phyloP scores from a whole-genome alignment of 2,113 vertebrate genomes.

The Stigmatopora argus region DNA sequence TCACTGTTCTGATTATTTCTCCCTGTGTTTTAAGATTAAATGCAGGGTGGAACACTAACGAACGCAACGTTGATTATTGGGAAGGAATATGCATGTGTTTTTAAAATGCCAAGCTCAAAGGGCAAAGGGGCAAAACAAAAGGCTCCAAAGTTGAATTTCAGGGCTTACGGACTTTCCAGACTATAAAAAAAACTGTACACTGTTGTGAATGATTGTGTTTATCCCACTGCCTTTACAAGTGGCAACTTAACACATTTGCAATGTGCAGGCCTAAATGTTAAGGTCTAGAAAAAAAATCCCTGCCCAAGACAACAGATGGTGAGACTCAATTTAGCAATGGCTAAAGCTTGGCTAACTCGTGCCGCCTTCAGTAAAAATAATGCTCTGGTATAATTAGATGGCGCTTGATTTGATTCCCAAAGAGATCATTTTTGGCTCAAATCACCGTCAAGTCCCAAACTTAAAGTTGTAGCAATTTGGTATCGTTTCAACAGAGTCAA shows the following conservation, averaged over 20 bases:
- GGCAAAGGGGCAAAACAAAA: neutral
- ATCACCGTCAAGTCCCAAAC: neutral
- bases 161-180: neutral
- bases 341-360: neutral
- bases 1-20: too few species aligned
- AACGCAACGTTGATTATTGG: neutral
- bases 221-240: neutral
- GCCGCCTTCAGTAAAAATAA: neutral
- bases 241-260: neutral
- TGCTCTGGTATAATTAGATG: neutral
- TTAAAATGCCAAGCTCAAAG: slow-evolving; percentile 8
- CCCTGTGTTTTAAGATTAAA: too few species aligned
- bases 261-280: too few species aligned
- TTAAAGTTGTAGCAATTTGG: neutral
- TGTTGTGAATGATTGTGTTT: neutral
- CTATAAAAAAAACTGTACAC: neutral
- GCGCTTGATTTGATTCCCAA: neutral
- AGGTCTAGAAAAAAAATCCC: neutral
- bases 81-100: slow-evolving; percentile 1
- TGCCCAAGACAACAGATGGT: neutral
- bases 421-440: neutral
- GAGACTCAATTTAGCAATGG: neutral
- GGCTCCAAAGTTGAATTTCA: neutral
- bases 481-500: neutral
- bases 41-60: too few species aligned